Evolutionary conservation across 1,140 invertebrate genomes (phyloP).

Genomic region (Aphaenogaster floridana): DNA sequence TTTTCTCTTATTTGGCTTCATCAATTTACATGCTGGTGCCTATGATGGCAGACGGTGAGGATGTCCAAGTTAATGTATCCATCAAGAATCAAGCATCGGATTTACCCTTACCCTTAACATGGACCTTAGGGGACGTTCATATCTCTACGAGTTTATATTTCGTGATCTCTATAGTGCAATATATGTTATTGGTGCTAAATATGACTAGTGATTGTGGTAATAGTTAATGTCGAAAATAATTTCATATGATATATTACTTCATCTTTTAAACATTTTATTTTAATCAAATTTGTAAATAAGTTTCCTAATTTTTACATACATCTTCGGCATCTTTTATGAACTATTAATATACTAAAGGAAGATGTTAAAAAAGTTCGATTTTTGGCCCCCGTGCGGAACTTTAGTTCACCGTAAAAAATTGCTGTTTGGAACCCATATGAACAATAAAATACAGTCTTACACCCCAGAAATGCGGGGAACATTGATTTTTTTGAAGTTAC

Average conservation of each 20-base stretch:
- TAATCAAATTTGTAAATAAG: not conserved
- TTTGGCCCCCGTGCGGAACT: too few relatives aligned
- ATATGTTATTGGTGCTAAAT: not conserved
- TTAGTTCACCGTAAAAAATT: too few relatives aligned
- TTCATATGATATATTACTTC: not conserved
- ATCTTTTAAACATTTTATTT: not conserved
- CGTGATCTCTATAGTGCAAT: not conserved
- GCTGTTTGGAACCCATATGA: too few relatives aligned
- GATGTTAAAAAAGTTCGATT: too few relatives aligned
- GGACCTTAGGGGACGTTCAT: not conserved
- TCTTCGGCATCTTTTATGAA: not conserved
- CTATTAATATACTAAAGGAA: not conserved
- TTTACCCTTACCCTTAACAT: slow-evolving; percentile 45
- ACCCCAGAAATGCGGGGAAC: too few relatives aligned
- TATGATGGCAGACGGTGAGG: not conserved
- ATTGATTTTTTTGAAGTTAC: too few relatives aligned
- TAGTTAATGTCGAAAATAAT: not conserved
- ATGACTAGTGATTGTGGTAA: slow-evolving; percentile 57
- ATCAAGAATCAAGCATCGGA: not conserved
- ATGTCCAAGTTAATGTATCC: slow-evolving; percentile 3
- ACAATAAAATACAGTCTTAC: too few relatives aligned
- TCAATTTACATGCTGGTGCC: not conserved
- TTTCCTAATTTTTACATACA: not conserved
- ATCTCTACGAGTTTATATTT: not conserved
- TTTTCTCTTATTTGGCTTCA: not conserved